Evolutionary conservation across 2,797 vertebrate genomes (phyloP).

Genomic region (Rhynchonycteris naso): DNA sequence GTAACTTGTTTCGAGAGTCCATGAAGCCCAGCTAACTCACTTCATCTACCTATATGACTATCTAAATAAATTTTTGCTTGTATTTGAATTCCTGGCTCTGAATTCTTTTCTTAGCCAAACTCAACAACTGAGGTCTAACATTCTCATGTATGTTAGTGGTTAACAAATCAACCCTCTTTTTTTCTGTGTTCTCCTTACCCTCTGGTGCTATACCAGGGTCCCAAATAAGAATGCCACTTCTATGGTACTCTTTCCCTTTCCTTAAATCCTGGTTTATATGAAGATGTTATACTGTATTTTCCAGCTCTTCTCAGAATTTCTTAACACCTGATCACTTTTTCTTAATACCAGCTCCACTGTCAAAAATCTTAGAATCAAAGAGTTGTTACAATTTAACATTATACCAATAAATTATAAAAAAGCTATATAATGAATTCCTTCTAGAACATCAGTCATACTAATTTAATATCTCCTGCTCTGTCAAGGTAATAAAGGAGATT

Average conservation of each 20-base stretch:
- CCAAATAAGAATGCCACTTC: neutral
- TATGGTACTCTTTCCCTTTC: neutral
- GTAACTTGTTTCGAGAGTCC: neutral
- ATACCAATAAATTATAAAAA: neutral
- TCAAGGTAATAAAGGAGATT: conserved; percentile 6
- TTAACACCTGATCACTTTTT: neutral
- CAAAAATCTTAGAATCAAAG: neutral
- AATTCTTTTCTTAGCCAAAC: neutral
- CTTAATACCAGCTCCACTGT: neutral
- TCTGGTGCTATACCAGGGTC: neutral
- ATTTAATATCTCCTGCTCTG: conserved; percentile 43
- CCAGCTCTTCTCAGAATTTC: neutral
- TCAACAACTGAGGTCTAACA: neutral
- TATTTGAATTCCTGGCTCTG: neutral
- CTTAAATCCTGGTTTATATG: neutral
- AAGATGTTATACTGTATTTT: neutral
- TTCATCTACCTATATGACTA: neutral
- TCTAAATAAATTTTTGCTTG: neutral
- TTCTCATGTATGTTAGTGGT: neutral
- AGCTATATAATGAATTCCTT: neutral
- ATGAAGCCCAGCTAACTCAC: neutral
- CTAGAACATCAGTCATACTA: neutral
- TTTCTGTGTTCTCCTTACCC: neutral
- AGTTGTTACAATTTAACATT: neutral
- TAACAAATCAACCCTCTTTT: neutral